Percentiles rank a stretch among this genome's conserved stretches.
These are phyloP conservation scores for Sprattus sprattus DNA, from an alignment of 2,113 vertebrate species.

Conservation along the genomic window DNA sequence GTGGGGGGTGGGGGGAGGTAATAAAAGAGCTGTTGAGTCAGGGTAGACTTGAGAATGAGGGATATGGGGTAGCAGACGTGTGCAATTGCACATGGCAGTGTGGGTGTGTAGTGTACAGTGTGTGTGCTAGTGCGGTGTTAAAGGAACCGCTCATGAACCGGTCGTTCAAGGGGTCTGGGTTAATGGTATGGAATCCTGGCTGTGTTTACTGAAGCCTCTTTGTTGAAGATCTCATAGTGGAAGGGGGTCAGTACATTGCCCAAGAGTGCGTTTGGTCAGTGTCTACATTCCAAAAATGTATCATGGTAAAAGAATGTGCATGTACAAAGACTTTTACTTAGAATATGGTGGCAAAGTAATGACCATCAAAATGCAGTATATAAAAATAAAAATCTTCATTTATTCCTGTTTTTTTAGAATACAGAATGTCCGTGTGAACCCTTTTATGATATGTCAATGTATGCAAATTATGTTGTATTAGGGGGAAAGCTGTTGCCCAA, in stretches of 20 bases:
- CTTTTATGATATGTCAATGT: background rate
- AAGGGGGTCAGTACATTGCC: slow-evolving; percentile 1
- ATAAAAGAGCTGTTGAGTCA: background rate
- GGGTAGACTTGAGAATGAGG: background rate
- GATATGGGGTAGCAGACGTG: background rate
- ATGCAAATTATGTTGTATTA: background rate
- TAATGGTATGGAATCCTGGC: slow-evolving; percentile 41
- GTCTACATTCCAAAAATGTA: slow-evolving; percentile 26
- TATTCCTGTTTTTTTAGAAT: background rate
- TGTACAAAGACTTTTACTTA: background rate
- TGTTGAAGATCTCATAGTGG: slow-evolving; percentile 29
- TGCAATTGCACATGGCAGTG: slow-evolving; percentile 14
- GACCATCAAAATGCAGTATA: background rate
- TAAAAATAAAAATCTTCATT: background rate
- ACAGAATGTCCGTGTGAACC: background rate
- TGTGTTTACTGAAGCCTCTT: slow-evolving; percentile 29
- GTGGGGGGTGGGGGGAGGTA: background rate
- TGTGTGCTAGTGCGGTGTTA: background rate
- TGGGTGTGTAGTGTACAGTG: background rate
- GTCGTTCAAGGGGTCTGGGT: slow-evolving; percentile 34
- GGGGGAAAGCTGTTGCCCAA: background rate
- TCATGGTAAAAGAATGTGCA: background rate
- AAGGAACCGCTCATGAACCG: background rate
- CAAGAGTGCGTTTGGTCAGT: background rate
- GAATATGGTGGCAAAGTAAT: background rate